Conservation (phyloP, 2,113 vertebrate genomes). For the Ammodytes marinus region DNA sequence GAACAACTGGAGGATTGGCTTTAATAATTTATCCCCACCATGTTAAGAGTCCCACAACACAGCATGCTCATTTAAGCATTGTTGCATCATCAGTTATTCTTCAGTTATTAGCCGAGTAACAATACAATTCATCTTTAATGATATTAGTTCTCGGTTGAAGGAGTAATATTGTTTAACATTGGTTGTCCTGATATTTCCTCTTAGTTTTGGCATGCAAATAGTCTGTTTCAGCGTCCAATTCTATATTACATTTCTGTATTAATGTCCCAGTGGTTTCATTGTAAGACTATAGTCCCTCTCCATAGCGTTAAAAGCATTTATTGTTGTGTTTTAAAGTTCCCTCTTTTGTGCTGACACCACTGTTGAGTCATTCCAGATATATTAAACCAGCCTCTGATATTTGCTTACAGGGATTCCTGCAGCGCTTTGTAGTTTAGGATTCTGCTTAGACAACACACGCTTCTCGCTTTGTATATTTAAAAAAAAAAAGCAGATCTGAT, state of each 20-base stretch:
- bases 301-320: neutral
- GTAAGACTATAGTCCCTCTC: no score
- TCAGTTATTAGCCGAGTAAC: neutral
- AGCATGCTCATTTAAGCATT: conserved; percentile 34
- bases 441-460: no score
- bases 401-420: neutral
- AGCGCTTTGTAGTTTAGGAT: no score
- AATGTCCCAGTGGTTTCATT: neutral
- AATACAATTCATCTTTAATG: conserved; percentile 54
- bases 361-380: neutral
- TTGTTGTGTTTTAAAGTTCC: neutral
- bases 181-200: conserved; percentile 4
- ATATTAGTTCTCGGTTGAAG: conserved; percentile 38
- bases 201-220: neutral
- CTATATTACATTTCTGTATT: neutral
- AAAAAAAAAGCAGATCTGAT: conserved; percentile 8
- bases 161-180: conserved; percentile 14
- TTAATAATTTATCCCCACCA: conserved; percentile 38
- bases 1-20: neutral
- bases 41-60: conserved; percentile 41
- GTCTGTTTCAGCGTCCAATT: no score
- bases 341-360: conserved; percentile 1
- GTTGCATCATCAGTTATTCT: conserved; percentile 36
- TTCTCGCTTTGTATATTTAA: no score
- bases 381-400: neutral